Conservation (phyloP, 1,140 invertebrate genomes). For the Drosophila willistoni region DNA sequence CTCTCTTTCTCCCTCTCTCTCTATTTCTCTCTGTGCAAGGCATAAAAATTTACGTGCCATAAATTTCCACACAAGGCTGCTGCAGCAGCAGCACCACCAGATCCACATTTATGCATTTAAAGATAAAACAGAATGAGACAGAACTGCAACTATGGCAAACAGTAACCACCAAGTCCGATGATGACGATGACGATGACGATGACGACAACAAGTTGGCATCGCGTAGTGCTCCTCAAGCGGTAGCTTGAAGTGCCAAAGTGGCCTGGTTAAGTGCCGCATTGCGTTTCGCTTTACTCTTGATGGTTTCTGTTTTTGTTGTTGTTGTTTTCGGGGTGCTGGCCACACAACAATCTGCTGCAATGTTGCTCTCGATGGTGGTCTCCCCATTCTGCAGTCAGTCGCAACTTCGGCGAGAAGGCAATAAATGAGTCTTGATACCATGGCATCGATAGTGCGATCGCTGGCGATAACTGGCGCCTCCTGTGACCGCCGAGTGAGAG, state of each 20-base stretch:
- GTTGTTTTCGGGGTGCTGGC: slow-evolving; percentile 36
- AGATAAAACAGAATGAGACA: slow-evolving; percentile 70
- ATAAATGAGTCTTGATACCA: slow-evolving; percentile 37
- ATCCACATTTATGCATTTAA: slow-evolving; percentile 81
- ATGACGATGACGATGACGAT: too few relatives aligned
- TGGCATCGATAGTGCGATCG: neutral
- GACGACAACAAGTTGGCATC: neutral
- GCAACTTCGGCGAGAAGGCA: slow-evolving; percentile 9
- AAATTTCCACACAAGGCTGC: slow-evolving; percentile 77
- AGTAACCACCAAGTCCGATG: slow-evolving; percentile 16
- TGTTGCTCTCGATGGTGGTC: slow-evolving; percentile 32
- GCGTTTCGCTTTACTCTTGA: slow-evolving; percentile 44
- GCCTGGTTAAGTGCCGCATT: slow-evolving; percentile 73
- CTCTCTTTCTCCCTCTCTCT: slow-evolving; percentile 1
- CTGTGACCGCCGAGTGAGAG: neutral
- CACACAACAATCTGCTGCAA: slow-evolving; percentile 36
- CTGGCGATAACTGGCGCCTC: slow-evolving; percentile 45
- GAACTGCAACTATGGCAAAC: slow-evolving; percentile 7
- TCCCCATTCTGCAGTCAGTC: neutral
- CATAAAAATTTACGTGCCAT: slow-evolving; percentile 81
- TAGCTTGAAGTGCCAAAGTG: slow-evolving; percentile 46
- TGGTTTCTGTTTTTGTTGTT: too few relatives aligned
- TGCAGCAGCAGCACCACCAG: slow-evolving; percentile 57
- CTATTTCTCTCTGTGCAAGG: slow-evolving; percentile 72
- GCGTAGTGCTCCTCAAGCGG: slow-evolving; percentile 69